Percentiles rank a stretch among this genome's conserved stretches.
phyloP scores from a whole-genome alignment of 2,888 invertebrate species.

The Pristionchus maxplancki region DNA sequence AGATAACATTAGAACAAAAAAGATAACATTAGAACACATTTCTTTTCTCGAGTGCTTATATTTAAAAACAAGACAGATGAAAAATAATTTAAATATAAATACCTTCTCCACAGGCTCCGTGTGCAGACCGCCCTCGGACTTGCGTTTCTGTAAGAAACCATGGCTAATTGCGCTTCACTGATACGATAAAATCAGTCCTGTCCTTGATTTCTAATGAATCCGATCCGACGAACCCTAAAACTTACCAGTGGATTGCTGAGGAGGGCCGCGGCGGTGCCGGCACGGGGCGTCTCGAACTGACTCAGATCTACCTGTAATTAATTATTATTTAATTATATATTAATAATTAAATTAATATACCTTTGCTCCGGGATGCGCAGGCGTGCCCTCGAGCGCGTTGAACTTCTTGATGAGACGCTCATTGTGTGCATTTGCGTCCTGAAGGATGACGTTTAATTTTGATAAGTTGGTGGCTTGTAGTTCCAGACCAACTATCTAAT shows the following conservation, averaged over 20 bases:
- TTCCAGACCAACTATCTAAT: too few relatives aligned
- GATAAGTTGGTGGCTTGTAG: not conserved
- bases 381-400: constrained; percentile 61
- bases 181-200: not conserved
- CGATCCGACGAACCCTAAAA: too few relatives aligned
- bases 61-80: not conserved
- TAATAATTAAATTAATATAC: constrained; percentile 34
- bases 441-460: not conserved
- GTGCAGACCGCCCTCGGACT: constrained; percentile 34
- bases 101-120: constrained; percentile 51
- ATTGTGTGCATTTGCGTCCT: constrained; percentile 49
- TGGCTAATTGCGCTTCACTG: not conserved
- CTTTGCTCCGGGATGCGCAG: constrained; percentile 62
- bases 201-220: too few relatives aligned
- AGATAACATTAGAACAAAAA: too few relatives aligned
- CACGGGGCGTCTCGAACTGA: constrained; percentile 51
- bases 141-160: constrained; percentile 29
- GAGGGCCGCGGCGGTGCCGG: not conserved
- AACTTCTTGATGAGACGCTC: constrained; percentile 59
- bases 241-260: constrained; percentile 48
- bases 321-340: not conserved
- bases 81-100: not conserved
- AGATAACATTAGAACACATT: too few relatives aligned
- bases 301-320: constrained; percentile 39
- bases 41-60: not conserved